A percentile compares a stretch with the other conserved stretches of the same genome.
Conservation (phyloP, 2,888 invertebrate genomes). For the Temnothorax rugatulus region DNA sequence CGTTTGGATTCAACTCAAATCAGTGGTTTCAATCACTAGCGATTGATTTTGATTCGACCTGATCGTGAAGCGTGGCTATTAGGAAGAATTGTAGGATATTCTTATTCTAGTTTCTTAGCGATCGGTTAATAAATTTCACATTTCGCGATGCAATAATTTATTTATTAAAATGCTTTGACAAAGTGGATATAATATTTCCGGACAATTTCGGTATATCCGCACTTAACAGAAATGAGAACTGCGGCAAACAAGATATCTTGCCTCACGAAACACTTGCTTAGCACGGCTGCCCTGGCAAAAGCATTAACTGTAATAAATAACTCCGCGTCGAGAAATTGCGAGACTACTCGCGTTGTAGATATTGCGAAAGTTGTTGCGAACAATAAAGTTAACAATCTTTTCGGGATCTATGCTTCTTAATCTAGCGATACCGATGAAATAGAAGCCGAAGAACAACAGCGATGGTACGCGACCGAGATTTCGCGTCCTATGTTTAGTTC, state of each 20-base stretch:
- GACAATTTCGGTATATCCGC: background rate
- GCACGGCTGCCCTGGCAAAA: background rate
- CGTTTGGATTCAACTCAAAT: background rate
- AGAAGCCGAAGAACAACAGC: conserved; percentile 31
- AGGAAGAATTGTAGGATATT: background rate
- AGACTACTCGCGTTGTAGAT: background rate
- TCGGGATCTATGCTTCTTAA: background rate
- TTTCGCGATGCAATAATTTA: background rate
- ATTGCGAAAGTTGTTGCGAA: conserved; percentile 22
- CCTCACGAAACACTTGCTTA: background rate
- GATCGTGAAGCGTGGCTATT: background rate
- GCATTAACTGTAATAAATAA: conserved; percentile 18
- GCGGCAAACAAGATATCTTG: background rate
- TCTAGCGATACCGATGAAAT: conserved; percentile 20
- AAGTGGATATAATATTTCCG: background rate
- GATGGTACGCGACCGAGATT: conserved; percentile 39
- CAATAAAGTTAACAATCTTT: conserved; percentile 23
- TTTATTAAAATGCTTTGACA: background rate
- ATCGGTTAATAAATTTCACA: background rate
- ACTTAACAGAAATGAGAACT: background rate
- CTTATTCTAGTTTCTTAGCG: background rate
- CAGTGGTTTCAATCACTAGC: background rate
- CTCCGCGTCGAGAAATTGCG: background rate
- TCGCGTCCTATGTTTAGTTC: conserved; percentile 43
- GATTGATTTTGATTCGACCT: conserved; percentile 10